A percentile compares a stretch with the other conserved stretches of the same genome.
Evolutionary conservation across 2,888 invertebrate species (phyloP).

Genomic region (Lydus trimaculatus): DNA sequence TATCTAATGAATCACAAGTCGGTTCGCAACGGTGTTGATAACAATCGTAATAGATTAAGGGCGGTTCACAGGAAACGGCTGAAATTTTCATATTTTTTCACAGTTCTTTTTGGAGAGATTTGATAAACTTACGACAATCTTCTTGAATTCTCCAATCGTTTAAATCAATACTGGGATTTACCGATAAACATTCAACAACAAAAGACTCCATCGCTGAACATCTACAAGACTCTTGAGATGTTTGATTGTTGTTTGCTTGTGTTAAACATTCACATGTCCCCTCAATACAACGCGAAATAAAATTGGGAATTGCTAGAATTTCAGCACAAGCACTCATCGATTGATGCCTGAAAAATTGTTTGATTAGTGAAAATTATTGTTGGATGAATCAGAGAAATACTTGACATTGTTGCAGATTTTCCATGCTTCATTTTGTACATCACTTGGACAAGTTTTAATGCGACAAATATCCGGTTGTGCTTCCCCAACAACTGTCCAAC

Average conservation of each 20-base stretch:
- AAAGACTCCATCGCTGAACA: conserved; percentile 75
- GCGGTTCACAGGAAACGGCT: conserved; percentile 77
- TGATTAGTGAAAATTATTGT: conserved; percentile 2
- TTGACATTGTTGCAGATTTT: conserved; percentile 73
- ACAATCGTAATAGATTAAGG: conserved; percentile 83
- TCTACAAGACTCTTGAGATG: conserved; percentile 64
- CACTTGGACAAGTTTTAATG: conserved; percentile 67
- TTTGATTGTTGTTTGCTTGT: conserved; percentile 49
- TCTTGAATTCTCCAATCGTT: conserved; percentile 74
- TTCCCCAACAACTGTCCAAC: conserved; percentile 71
- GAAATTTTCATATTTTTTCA: conserved; percentile 25
- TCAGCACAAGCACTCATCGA: conserved; percentile 71
- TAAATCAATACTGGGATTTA: conserved; percentile 69
- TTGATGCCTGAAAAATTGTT: conserved; percentile 17
- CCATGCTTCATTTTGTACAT: conserved; percentile 70
- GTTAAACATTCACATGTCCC: conserved; percentile 77
- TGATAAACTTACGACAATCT: conserved; percentile 70
- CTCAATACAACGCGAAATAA: conserved; percentile 77
- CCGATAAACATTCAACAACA: conserved; percentile 76
- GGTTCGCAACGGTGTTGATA: conserved; percentile 81
- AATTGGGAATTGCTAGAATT: conserved; percentile 72
- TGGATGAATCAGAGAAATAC: conserved; percentile 59
- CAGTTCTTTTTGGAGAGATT: background rate
- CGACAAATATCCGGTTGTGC: conserved; percentile 63
- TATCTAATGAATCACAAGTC: conserved; percentile 71